Evolutionary conservation across 2,113 vertebrate genomes (phyloP), one percentile per base, ranked within the genome.

Genomic region (Scomber japonicus): DNA sequence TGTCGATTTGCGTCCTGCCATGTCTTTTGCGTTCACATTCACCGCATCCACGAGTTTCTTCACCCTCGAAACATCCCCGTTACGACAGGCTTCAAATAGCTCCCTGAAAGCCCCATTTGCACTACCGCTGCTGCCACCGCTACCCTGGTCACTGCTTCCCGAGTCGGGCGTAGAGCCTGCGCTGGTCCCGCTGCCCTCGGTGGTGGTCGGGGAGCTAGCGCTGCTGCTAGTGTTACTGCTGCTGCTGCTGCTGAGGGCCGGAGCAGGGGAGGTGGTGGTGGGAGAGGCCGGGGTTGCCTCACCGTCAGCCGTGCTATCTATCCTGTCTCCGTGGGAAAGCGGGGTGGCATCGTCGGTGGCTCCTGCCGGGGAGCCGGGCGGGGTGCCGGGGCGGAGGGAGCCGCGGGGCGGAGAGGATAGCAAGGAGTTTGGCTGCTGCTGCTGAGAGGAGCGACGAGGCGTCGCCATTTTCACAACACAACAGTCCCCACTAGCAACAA

Each of bases 21-120:
- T 97, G 95, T 98, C 97, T 76, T 97, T 95, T 72, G 96, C 96
- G 93, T 97, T 98, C 57, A 98, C 97, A 62, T 96, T 98, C 85
- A 96, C 95, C 2, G 94, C 90, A 68, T 94, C 96, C 83, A 98
- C 95, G 15, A 97, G 91, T 83, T 96, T 96, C 93, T 96, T 98
- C 75, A 98, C 97, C 63, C 96, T 94, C 82, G 96, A 96, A 87
- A 98, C 95, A 71, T 98, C 97, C 71, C 97, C 97, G 83, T 96
- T 97, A 44, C 97, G 93, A 93, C 97, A 98, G 74, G 97, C 96
- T 93, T 98, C 97, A 89, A 98, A 98, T 64, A 98, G 71, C 57
- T 93, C 92, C 70, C 92, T 84, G 17, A 93, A 93, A 1, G 90
- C 81, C 24, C 87, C 87, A 66, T 85, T 89, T 2, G 81, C 56